Conservation (phyloP, 2,888 invertebrate species). For the Thumatha senex region DNA sequence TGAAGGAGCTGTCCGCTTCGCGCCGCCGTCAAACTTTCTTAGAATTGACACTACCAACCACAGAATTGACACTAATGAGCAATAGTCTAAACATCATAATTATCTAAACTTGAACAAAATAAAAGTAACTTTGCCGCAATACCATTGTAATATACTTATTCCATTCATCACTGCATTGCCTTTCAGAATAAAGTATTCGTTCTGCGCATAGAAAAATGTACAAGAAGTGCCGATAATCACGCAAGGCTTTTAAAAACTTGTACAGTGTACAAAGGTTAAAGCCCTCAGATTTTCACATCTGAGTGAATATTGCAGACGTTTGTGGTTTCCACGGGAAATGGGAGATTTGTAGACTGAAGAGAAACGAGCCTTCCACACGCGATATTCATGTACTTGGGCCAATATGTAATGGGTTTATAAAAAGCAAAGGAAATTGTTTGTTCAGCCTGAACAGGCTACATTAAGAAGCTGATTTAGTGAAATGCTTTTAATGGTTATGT, state of each 20-base stretch:
- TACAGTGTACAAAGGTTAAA: conserved; percentile 12
- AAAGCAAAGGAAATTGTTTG: conserved; percentile 11
- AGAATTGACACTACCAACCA: too few relatives aligned
- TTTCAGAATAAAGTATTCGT: too few relatives aligned
- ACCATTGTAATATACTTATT: too few relatives aligned
- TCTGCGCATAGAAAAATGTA: too few relatives aligned
- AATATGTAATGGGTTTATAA: neutral
- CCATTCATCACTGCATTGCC: too few relatives aligned
- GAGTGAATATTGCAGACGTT: conserved; percentile 10
- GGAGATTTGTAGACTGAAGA: conserved; percentile 3
- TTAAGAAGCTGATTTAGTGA: neutral
- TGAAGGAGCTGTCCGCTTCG: too few relatives aligned
- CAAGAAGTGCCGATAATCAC: too few relatives aligned
- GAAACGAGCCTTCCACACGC: conserved; percentile 22
- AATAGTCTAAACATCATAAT: too few relatives aligned
- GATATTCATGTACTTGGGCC: neutral
- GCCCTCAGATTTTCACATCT: conserved; percentile 4
- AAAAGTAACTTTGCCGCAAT: too few relatives aligned
- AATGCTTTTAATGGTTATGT: neutral
- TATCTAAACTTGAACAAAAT: too few relatives aligned
- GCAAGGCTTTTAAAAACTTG: conserved; percentile 8
- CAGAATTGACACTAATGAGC: too few relatives aligned
- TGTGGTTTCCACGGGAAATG: conserved; percentile 28
- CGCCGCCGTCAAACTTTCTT: too few relatives aligned
- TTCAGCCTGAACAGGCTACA: neutral